These are phyloP conservation scores for Zosterops borbonicus DNA, from an alignment of 2,113 vertebrate species.

Conservation along the genomic window DNA sequence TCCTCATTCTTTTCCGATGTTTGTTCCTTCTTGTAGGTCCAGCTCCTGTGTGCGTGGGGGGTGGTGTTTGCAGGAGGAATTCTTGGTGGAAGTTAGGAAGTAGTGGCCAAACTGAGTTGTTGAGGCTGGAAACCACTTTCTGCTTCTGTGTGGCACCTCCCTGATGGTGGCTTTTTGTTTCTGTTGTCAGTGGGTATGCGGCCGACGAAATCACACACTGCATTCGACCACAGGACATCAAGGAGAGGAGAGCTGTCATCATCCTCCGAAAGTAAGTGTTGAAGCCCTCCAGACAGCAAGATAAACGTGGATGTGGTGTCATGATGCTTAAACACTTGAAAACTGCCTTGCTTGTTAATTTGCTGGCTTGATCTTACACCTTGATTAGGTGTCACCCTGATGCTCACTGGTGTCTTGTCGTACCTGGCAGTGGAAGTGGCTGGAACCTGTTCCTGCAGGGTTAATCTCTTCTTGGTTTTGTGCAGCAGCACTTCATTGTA, in stretches of 20 bases:
- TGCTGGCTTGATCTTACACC: not conserved
- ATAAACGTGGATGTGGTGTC: not conserved
- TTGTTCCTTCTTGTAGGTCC: not conserved
- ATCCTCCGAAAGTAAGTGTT: constrained; percentile 95
- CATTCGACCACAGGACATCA: constrained; percentile 98
- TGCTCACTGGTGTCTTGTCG: accelerated
- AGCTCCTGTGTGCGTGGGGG: not conserved
- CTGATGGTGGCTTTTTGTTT: constrained; percentile 14
- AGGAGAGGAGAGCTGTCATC: constrained; percentile 93
- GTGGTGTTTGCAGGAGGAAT: not conserved
- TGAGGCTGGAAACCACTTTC: not conserved
- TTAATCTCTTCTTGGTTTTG: not conserved
- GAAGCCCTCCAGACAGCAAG: not conserved
- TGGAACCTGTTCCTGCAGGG: not conserved
- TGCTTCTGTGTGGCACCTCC: not conserved
- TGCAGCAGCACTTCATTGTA: not conserved
- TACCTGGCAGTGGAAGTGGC: not conserved
- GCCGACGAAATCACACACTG: constrained; percentile 99
- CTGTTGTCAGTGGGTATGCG: constrained; percentile 88
- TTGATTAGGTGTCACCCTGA: not conserved
- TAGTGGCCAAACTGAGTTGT: not conserved
- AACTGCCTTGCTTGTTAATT: not conserved
- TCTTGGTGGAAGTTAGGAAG: not conserved
- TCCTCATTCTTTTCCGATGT: not conserved
- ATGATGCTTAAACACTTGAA: not conserved